A percentile compares a stretch with the other conserved stretches of the same genome.
Conservation (phyloP, 2,113 vertebrate genomes). For the Hydropotes inermis region DNA sequence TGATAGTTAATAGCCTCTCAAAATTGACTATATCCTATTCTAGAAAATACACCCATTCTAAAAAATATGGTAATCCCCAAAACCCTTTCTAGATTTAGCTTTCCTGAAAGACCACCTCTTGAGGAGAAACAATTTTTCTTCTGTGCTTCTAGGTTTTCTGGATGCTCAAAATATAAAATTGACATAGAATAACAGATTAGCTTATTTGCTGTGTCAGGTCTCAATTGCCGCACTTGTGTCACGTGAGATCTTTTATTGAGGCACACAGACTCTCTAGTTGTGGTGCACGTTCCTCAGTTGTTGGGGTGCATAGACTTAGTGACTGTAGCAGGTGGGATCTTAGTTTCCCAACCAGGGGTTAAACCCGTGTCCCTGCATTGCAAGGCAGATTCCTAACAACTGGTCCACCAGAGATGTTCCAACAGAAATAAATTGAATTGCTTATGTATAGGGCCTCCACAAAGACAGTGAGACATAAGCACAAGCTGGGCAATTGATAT, state of each 20-base stretch:
- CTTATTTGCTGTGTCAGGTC: background rate
- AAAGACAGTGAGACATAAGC: background rate
- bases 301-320: background rate
- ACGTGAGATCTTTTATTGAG: fast-evolving
- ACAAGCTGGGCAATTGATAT: background rate
- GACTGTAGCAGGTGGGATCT: background rate
- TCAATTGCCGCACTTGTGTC: background rate
- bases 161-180: background rate
- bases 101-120: background rate
- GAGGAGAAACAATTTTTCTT: background rate
- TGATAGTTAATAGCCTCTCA: background rate
- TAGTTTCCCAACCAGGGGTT: background rate
- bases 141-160: background rate
- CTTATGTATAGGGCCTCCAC: background rate
- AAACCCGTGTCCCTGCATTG: fast-evolving
- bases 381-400: background rate
- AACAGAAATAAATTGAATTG: background rate
- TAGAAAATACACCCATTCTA: background rate
- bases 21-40: background rate
- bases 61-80: background rate
- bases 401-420: background rate
- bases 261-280: background rate
- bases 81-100: background rate
- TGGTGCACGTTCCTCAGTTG: background rate
- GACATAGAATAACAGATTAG: background rate